phyloP scores from a whole-genome alignment of 2,797 vertebrate species.

The Sebastolobus alascanus region DNA sequence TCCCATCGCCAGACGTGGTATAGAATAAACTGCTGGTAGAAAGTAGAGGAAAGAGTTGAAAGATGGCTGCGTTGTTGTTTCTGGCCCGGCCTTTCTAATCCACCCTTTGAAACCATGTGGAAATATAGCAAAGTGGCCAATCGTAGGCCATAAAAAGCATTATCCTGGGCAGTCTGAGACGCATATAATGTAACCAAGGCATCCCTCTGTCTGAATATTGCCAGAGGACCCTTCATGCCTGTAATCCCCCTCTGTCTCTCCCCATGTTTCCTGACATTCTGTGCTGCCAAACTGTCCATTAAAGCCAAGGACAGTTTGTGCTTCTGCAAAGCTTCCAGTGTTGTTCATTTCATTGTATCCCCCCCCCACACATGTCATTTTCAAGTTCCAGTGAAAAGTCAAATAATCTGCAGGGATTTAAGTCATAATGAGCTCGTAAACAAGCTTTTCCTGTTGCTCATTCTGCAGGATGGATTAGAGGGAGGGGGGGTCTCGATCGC shows the following conservation, averaged over 20 bases:
- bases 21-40: neutral
- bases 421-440: conserved; percentile 44
- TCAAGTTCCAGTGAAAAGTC: conserved; percentile 41
- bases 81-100: neutral
- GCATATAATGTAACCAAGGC: neutral
- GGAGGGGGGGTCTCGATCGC: conserved; percentile 6
- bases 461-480: conserved; percentile 60
- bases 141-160: neutral
- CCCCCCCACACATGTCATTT: neutral
- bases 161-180: neutral
- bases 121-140: neutral
- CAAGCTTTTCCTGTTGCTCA: conserved; percentile 54
- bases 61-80: neutral
- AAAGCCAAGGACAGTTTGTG: neutral
- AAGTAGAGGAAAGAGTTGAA: neutral
- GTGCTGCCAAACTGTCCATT: conserved; percentile 5
- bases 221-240: neutral
- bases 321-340: neutral
- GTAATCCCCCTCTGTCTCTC: neutral
- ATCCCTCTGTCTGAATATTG: neutral
- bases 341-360: neutral
- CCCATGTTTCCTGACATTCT: conserved; percentile 4
- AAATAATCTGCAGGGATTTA: conserved; percentile 63
- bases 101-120: neutral
- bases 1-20: neutral